Evolutionary conservation across 2,888 invertebrate genomes (phyloP).

Genomic region (Mactromeris polynyma): DNA sequence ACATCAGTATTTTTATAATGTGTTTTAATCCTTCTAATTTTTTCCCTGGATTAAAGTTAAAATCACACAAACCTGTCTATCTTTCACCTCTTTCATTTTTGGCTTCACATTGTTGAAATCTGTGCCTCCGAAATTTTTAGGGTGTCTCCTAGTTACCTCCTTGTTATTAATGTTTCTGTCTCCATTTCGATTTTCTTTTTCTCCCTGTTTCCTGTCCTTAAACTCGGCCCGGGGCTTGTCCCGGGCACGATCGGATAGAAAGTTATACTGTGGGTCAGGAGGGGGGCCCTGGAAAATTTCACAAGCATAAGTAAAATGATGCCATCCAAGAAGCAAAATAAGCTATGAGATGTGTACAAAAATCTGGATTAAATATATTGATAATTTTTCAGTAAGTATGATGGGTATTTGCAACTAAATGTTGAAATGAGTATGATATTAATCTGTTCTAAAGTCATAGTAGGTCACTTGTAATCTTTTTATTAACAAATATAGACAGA

Average conservation of each 20-base stretch:
- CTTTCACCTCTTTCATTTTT: slow-evolving; percentile 80
- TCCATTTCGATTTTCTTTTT: slow-evolving; percentile 61
- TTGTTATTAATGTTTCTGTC: slow-evolving; percentile 58
- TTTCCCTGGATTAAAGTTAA: background rate
- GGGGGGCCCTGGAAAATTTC: slow-evolving; percentile 81
- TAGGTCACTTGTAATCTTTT: too few relatives aligned
- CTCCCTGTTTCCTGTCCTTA: slow-evolving; percentile 53
- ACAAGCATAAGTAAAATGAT: background rate
- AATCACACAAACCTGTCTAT: slow-evolving; percentile 71
- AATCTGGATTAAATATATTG: background rate
- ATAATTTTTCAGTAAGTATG: background rate
- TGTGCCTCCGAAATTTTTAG: slow-evolving; percentile 85
- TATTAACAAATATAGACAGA: too few relatives aligned
- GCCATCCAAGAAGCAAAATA: background rate
- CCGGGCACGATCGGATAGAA: slow-evolving; percentile 83
- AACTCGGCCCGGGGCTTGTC: slow-evolving; percentile 69
- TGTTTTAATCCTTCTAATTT: background rate
- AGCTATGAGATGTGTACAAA: background rate
- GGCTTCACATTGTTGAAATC: slow-evolving; percentile 82
- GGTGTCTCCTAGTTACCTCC: slow-evolving; percentile 78
- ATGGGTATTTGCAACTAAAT: background rate
- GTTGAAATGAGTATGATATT: too few relatives aligned
- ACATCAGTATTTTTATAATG: background rate
- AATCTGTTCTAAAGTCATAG: too few relatives aligned
- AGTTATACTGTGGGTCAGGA: slow-evolving; percentile 85